These are phyloP conservation scores for Donacobius atricapilla DNA, from an alignment of 2,113 vertebrate genomes.

Conservation along the genomic window DNA sequence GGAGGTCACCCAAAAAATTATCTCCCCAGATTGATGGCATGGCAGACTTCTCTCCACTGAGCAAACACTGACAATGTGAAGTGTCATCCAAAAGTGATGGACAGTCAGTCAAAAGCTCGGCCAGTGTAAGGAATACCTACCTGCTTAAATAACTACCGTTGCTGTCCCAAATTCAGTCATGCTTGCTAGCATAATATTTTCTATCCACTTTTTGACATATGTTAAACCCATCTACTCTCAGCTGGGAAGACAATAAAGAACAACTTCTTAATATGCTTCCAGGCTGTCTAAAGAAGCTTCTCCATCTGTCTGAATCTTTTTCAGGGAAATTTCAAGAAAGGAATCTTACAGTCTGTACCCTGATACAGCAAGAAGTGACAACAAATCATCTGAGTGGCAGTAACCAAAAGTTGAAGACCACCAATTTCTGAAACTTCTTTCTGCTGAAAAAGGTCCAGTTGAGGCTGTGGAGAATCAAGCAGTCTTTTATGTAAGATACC, in stretches of 20 bases:
- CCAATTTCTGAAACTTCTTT: not conserved
- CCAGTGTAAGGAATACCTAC: not conserved
- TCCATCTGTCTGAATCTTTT: not conserved
- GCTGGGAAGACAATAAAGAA: constrained; percentile 3
- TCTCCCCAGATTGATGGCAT: not conserved
- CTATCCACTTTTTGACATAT: not conserved
- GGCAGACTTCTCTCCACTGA: not conserved
- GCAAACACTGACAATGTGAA: not conserved
- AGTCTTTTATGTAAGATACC: not conserved
- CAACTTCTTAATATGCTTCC: not conserved
- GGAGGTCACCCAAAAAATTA: not conserved
- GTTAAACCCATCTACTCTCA: constrained; percentile 8
- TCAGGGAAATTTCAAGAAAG: not conserved
- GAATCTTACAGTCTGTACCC: not conserved
- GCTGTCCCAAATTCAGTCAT: not conserved
- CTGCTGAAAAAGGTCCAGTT: not conserved
- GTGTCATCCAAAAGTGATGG: not conserved
- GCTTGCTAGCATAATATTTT: not conserved
- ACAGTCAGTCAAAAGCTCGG: not conserved
- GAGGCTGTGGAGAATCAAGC: not conserved
- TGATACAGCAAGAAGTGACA: not conserved
- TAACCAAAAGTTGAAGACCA: not conserved
- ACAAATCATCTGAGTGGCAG: not conserved
- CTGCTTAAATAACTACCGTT: not conserved
- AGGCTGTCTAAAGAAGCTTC: not conserved